These are phyloP conservation scores for Aselliscus stoliczkanus DNA, from an alignment of 2,797 vertebrate species.

Conservation along the genomic window DNA sequence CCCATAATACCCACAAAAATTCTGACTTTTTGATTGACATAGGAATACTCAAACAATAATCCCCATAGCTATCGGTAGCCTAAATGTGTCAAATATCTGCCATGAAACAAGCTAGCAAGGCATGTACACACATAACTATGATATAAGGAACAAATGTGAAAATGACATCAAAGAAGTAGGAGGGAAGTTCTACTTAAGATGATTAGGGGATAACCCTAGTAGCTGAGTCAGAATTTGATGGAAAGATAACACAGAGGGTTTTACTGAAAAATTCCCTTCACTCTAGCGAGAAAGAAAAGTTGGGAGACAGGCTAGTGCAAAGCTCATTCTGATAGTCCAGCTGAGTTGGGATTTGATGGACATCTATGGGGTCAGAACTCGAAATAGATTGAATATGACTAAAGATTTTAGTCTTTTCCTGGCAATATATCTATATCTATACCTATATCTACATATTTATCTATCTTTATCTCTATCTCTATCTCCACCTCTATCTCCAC, in stretches of 20 bases:
- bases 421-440: not conserved
- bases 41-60: not conserved
- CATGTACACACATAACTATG: not conserved
- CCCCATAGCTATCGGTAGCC: not conserved
- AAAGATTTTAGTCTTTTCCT: not conserved
- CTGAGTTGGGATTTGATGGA: not conserved
- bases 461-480: too few relatives aligned
- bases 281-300: not conserved
- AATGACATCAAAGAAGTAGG: not conserved
- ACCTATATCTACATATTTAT: not conserved
- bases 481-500: too few relatives aligned
- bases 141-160: not conserved
- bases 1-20: not conserved
- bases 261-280: not conserved
- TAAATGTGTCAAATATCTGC: not conserved
- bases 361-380: not conserved
- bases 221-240: not conserved
- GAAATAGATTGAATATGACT: not conserved
- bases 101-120: not conserved
- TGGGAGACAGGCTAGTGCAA: not conserved
- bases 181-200: not conserved
- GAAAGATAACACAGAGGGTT: not conserved
- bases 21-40: not conserved
- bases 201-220: not conserved
- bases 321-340: not conserved